Conservation (phyloP, 2,797 vertebrate genomes). For the Steatocranus sp. region DNA sequence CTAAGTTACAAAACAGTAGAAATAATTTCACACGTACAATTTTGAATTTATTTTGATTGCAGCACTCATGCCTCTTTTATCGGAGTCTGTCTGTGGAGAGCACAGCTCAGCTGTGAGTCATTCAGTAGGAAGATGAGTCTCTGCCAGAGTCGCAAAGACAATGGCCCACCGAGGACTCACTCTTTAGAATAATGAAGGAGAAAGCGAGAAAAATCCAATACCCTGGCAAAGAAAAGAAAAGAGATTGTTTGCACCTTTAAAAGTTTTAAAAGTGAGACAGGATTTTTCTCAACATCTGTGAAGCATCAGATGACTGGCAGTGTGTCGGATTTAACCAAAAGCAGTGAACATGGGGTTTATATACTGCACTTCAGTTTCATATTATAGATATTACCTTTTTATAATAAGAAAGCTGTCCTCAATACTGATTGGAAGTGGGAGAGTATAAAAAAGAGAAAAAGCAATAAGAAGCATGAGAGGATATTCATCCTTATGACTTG, state of each 20-base stretch:
- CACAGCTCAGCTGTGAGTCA: slow-evolving; percentile 58
- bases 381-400: neutral
- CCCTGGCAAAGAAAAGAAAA: neutral
- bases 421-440: neutral
- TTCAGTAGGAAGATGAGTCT: slow-evolving; percentile 35
- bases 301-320: neutral
- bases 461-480: neutral
- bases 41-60: slow-evolving; percentile 9
- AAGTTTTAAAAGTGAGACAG: neutral
- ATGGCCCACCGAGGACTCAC: slow-evolving; percentile 53
- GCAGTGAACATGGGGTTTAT: neutral
- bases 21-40: neutral
- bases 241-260: neutral
- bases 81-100: slow-evolving; percentile 23
- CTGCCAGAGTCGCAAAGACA: slow-evolving; percentile 38
- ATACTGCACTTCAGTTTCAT: neutral
- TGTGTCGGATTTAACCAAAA: neutral
- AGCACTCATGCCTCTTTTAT: slow-evolving; percentile 1
- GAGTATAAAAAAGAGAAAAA: neutral
- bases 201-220: neutral
- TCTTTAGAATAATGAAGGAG: slow-evolving; percentile 11
- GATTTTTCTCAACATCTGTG: neutral
- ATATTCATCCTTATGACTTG: neutral
- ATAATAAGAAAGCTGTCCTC: neutral
- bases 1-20: neutral